Base-by-base conservation (phyloP, 2,888 invertebrate species). In the Brachyopa scutellaris region DNA sequence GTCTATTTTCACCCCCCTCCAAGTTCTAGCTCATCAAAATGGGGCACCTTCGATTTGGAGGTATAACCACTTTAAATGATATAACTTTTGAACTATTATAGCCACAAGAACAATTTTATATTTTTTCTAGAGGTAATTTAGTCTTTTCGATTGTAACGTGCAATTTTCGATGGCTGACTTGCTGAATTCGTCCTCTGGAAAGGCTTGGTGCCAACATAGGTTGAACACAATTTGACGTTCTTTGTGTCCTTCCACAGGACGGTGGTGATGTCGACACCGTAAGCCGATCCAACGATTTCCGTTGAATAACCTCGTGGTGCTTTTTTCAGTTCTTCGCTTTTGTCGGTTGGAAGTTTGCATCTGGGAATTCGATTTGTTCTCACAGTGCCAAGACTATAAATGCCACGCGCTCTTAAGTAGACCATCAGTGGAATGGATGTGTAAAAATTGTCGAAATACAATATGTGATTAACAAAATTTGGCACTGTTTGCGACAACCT, bases 231-330 rank as follows among this genome's bases (percentile, higher is more conserved):
- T 84, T n/a, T 85, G 59, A 88, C 88, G 73, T 85, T 86, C 80
- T 88, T 88, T 64, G 87, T 88, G 77, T 88, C 88, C 84, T 88
- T 88, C 88, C 88, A 89, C 33, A 79, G 53, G 19, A 85, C 77
- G 19, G 67, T 79, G 3, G 78, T 70, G 7, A 84, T 72, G 13
- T 84, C 80, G 13, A 80, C 47, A 38, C 74, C 84, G 42, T 84
- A 79, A 29, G 84, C 73, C 9, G 69, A 61, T 51, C 69, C 83
- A 33, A 78, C 45, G 33, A 73, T 76, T 47, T 74, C 72, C 17
- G 31, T 29, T 42, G 55, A 40, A 59, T 70, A 45, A 23, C 70
- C 40, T 61, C 72, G n/a, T 70, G 33, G 61, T n/a, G 19, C 29
- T 5, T 40, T 40, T 55, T 49, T 42, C 21, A n/a, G n/a, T n/a